phyloP scores from a whole-genome alignment of 1,140 invertebrate species.

The Achatina immaculata region DNA sequence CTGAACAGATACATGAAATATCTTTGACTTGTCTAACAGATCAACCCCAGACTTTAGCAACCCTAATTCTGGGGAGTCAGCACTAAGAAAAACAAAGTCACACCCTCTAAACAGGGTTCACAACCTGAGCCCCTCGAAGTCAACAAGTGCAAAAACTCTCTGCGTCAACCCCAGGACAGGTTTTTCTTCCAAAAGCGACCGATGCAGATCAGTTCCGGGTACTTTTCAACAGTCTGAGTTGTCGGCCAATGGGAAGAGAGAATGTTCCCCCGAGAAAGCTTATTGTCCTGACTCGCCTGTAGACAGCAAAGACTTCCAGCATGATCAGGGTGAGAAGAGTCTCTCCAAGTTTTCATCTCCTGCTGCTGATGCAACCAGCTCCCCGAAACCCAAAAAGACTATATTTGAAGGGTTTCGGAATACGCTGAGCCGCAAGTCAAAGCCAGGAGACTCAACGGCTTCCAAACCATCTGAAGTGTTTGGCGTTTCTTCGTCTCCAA shows the following conservation, averaged over 20 bases:
- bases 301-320: slow-evolving; percentile 41
- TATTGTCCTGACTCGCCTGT: slow-evolving; percentile 59
- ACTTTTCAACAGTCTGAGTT: slow-evolving; percentile 40
- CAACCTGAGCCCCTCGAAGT: slow-evolving; percentile 27
- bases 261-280: slow-evolving; percentile 37
- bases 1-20: background rate
- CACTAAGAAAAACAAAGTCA: slow-evolving; percentile 71
- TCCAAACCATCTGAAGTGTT: background rate
- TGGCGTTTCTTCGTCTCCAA: background rate
- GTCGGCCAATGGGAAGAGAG: slow-evolving; percentile 21
- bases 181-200: slow-evolving; percentile 49
- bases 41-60: slow-evolving; percentile 71
- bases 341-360: background rate
- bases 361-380: slow-evolving; percentile 35
- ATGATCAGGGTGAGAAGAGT: background rate
- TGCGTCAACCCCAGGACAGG: background rate
- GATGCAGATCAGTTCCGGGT: slow-evolving; percentile 62
- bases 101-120: slow-evolving; percentile 51
- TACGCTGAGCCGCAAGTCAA: slow-evolving; percentile 72
- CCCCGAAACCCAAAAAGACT: slow-evolving; percentile 66
- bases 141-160: background rate
- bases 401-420: slow-evolving; percentile 77
- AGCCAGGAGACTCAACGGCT: slow-evolving; percentile 31
- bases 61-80: slow-evolving; percentile 58
- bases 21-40: slow-evolving; percentile 50